These are phyloP conservation scores for Melanotaenia pygmaea DNA, from an alignment of 2,797 vertebrate species.

Conservation along the genomic window DNA sequence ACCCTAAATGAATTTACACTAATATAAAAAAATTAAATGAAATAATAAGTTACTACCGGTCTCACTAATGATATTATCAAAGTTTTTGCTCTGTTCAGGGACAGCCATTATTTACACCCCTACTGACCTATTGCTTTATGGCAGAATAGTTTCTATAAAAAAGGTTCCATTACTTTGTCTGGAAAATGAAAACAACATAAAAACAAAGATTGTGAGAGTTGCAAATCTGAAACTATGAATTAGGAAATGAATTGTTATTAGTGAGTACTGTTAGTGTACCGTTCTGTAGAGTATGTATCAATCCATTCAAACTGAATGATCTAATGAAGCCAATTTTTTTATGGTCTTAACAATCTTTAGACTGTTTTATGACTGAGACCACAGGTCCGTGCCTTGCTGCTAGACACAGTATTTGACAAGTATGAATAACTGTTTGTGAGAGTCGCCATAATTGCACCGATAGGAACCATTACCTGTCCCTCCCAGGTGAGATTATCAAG, in stretches of 20 bases:
- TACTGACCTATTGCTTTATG: not conserved
- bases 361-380: conserved; percentile 11
- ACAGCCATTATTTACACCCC: too few relatives aligned
- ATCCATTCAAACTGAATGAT: not conserved
- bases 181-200: not conserved
- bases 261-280: not conserved
- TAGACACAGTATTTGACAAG: conserved; percentile 66
- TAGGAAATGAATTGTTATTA: not conserved
- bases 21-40: not conserved
- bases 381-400: conserved; percentile 44
- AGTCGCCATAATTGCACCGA: conserved; percentile 73
- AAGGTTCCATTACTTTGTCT: not conserved
- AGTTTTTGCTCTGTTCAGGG: not conserved
- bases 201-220: not conserved
- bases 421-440: conserved; percentile 74
- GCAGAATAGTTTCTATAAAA: not conserved
- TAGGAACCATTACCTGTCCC: conserved; percentile 81
- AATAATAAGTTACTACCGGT: too few relatives aligned
- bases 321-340: conserved; percentile 4
- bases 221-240: not conserved
- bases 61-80: not conserved
- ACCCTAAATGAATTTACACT: not conserved
- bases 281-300: not conserved
- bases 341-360: not conserved
- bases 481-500: conserved; percentile 84